Evolutionary conservation across 2,113 vertebrate species (phyloP).

Genomic region (Platysteira castanea): DNA sequence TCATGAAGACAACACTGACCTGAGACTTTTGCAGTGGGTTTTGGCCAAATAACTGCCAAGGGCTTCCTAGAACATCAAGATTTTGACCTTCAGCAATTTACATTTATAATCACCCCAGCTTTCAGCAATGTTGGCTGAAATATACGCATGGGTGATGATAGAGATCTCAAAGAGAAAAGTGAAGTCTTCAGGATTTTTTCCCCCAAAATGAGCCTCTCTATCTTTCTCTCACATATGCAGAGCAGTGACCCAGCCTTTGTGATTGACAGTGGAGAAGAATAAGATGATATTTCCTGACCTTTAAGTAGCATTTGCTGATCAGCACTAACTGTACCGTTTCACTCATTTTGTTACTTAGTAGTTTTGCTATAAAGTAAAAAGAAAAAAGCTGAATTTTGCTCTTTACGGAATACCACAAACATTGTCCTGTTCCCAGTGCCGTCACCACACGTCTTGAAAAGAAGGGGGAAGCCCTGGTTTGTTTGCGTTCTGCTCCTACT

Average conservation of each 20-base stretch:
- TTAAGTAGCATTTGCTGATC: not conserved
- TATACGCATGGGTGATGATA: not conserved
- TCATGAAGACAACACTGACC: not conserved
- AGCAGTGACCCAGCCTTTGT: not conserved
- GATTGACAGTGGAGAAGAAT: not conserved
- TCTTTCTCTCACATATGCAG: not conserved
- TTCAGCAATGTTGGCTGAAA: not conserved
- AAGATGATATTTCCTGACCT: conserved; percentile 9
- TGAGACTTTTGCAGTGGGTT: not conserved
- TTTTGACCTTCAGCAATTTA: not conserved
- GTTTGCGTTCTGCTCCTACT: not conserved
- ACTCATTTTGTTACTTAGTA: not conserved
- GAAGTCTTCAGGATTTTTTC: not conserved
- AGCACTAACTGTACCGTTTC: not conserved
- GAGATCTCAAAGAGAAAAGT: not conserved
- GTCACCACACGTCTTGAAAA: accelerated
- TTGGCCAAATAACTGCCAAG: not conserved
- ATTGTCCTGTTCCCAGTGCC: not conserved
- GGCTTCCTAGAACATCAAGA: not conserved
- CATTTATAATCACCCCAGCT: not conserved
- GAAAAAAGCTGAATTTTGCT: not conserved
- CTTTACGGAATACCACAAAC: not conserved
- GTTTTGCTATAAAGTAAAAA: not conserved
- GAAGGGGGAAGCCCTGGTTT: not conserved
- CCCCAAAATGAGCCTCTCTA: not conserved